Percentiles rank a stretch among this genome's conserved stretches.
Evolutionary conservation across 1,140 invertebrate genomes (phyloP).

Genomic region (Babylonia areolata): DNA sequence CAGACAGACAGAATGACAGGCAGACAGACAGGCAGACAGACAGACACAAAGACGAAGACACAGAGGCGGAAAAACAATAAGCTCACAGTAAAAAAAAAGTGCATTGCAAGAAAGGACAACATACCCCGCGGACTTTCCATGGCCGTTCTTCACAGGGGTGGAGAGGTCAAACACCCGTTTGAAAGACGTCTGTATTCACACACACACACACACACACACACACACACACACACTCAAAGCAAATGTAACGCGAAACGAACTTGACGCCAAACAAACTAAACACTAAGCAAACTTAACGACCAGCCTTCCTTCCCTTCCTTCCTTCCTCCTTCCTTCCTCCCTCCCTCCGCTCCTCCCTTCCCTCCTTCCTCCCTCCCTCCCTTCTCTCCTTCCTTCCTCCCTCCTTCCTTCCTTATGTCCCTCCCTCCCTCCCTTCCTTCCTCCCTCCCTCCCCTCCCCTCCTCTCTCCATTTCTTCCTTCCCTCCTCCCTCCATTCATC

Average conservation of each 20-base stretch:
- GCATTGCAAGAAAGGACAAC: background rate
- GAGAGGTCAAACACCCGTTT: conserved; percentile 60
- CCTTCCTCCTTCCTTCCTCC: background rate
- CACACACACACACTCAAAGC: background rate
- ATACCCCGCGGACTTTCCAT: conserved; percentile 37
- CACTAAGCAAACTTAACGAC: no score
- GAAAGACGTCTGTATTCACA: conserved; percentile 57
- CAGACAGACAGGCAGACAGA: background rate
- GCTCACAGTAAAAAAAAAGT: background rate
- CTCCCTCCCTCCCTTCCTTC: conserved; percentile 13
- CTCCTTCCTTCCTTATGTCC: conserved; percentile 30
- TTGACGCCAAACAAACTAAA: no score
- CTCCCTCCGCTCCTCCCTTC: conserved; percentile 10
- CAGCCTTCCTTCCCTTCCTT: no score
- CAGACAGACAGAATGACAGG: background rate
- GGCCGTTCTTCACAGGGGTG: conserved; percentile 57
- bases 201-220: background rate
- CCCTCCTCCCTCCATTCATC: background rate
- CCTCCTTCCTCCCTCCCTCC: conserved; percentile 24
- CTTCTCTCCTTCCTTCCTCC: conserved; percentile 16
- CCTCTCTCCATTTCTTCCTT: background rate
- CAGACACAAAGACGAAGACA: background rate
- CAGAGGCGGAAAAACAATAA: background rate
- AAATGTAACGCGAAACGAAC: no score
- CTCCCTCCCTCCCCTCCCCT: conserved; percentile 30